Conservation (phyloP, 2,797 vertebrate genomes). For the Cossypha dichroa region DNA sequence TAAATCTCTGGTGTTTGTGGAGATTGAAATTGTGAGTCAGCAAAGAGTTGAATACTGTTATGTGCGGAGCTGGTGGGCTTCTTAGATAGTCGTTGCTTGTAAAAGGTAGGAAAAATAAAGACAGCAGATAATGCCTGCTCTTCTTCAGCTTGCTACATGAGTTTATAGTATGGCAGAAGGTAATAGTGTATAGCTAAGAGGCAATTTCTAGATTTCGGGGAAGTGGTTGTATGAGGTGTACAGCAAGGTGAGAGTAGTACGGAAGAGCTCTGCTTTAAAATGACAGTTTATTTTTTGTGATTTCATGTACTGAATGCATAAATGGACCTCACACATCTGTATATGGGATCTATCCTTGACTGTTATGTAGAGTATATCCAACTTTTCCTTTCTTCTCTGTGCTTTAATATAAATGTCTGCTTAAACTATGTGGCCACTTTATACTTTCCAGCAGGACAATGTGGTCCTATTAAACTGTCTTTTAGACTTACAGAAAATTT, state of each 20-base stretch:
- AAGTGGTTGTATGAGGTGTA: background rate
- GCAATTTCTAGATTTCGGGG: background rate
- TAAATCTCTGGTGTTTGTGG: background rate
- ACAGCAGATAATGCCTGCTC: background rate
- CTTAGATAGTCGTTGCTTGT: background rate
- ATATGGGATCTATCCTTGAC: background rate
- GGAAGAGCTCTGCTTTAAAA: background rate
- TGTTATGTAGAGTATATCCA: rapidly evolving
- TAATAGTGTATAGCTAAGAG: background rate
- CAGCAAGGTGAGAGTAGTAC: background rate
- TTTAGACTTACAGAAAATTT: background rate
- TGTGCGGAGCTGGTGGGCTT: background rate
- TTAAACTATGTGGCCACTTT: background rate
- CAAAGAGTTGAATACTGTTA: background rate
- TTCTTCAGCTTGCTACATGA: background rate
- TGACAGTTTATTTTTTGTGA: background rate
- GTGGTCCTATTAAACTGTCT: background rate
- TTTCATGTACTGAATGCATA: background rate
- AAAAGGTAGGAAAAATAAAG: background rate
- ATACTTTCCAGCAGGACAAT: background rate
- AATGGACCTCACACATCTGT: background rate
- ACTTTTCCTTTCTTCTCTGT: background rate
- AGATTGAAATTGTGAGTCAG: background rate
- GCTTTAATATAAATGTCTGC: background rate
- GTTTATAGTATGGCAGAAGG: background rate